Evolutionary conservation across 2,888 invertebrate species (phyloP).

Genomic region (Lissocephala sabroskyi): DNA sequence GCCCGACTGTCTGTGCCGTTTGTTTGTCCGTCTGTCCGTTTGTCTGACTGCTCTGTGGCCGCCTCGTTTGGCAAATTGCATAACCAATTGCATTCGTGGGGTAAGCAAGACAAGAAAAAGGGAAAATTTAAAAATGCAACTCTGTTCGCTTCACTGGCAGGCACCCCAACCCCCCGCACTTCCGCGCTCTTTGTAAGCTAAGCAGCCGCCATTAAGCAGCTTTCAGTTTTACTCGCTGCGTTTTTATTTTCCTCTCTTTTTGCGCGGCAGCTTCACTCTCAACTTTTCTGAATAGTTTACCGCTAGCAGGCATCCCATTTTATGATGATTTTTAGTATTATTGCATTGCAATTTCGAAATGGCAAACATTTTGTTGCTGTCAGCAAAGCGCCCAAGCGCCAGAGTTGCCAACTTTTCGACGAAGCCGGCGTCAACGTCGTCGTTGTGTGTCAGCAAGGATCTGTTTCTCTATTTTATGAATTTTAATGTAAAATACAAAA

Average conservation of each 20-base stretch:
- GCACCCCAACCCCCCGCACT: no score
- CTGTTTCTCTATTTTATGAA: slow-evolving; percentile 30
- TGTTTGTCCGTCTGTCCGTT: no score
- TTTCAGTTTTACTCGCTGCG: slow-evolving; percentile 1
- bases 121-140: neutral
- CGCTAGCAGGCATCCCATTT: slow-evolving; percentile 15
- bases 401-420: slow-evolving; percentile 12
- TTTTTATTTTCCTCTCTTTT: neutral
- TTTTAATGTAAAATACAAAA: slow-evolving; percentile 55
- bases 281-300: slow-evolving; percentile 21
- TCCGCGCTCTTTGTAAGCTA: no score
- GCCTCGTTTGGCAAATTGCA: slow-evolving; percentile 44
- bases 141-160: no score
- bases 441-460: neutral
- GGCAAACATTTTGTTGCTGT: slow-evolving; percentile 49
- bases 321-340: slow-evolving; percentile 53
- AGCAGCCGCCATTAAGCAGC: no score
- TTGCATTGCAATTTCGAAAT: slow-evolving; percentile 47
- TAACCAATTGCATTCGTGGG: slow-evolving; percentile 40
- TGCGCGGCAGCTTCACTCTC: no score
- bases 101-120: neutral
- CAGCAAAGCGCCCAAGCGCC: slow-evolving; percentile 18
- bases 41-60: no score
- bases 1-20: no score
- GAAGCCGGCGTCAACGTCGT: neutral